Evolutionary conservation across 2,888 invertebrate species (phyloP), one percentile per base, ranked within the genome.

Genomic region (Caenorhabditis panamensis): DNA sequence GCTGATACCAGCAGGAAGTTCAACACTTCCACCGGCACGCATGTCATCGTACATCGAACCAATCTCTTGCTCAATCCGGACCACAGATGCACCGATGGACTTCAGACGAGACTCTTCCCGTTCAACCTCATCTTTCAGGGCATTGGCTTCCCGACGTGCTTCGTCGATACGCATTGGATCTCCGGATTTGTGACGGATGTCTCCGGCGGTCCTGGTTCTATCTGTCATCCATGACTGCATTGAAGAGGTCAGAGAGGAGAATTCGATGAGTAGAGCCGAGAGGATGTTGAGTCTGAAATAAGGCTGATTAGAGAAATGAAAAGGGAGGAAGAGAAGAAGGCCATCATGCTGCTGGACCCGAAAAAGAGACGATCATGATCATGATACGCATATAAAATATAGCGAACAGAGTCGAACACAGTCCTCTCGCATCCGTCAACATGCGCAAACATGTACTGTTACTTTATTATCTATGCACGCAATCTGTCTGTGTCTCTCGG

Each of bases 201-300:
- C 84, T n/a, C 85, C 85, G 22, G 80, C 82, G 3, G 71, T 18
- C 13, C 82, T 63, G 6, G 83, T 85, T 20, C 82, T 53, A 49
- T 85, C 86, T 5, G 86, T 88, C 79, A 88, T 86, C 88, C 89
- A 89, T 22, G 88, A 89, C 71, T 89, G 88, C 72, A 86, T 84
- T 53, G 82, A 76, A 8, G 86, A 85, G 11, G 87, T 82, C 18
- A 82, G 62, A 4, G 87, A 83, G 24, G 88, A 86, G 71, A 89
- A 89, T 47, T 87, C 87, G 64, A 89, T 80, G 31, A 89, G 81
- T 24, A 89, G 81, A 8, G 82, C 78, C 1, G 88, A 83, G 26
- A 87, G 83, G 66, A 85, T 77, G 77, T 89, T 87, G 64, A 89
- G 83, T 68, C 85, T 84, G 73, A 8, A 71, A 53, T 80, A n/a